Percentiles rank a stretch among this genome's conserved stretches.
Conservation (phyloP, 2,888 invertebrate species). For the Cataglyphis rosenhaueri region DNA sequence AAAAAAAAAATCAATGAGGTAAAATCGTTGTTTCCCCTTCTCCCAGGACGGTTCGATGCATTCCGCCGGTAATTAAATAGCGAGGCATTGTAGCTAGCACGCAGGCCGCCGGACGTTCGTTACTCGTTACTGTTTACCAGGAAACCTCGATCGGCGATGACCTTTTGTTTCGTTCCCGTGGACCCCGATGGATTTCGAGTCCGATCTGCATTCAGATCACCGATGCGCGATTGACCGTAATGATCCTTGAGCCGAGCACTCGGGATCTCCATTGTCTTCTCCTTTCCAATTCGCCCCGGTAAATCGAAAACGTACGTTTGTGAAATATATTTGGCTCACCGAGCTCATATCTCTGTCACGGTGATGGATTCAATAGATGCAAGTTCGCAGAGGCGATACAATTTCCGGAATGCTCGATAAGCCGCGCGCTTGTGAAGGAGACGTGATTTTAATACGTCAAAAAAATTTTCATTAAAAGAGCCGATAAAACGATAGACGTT, state of each 20-base stretch:
- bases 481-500: constrained; percentile 23
- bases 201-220: constrained; percentile 63
- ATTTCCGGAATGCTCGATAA: constrained; percentile 28
- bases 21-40: not conserved
- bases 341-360: not conserved
- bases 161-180: constrained; percentile 66
- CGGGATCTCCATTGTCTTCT: constrained; percentile 29
- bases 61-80: constrained; percentile 68
- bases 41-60: constrained; percentile 20
- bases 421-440: not conserved
- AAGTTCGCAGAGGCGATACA: constrained; percentile 13
- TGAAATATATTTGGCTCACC: constrained; percentile 13
- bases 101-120: constrained; percentile 56
- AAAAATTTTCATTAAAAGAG: constrained; percentile 32
- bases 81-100: constrained; percentile 52
- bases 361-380: constrained; percentile 7
- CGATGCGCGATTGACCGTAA: constrained; percentile 55
- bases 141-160: constrained; percentile 65
- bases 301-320: constrained; percentile 10
- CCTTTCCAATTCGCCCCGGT: constrained; percentile 30
- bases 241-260: constrained; percentile 52
- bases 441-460: constrained; percentile 20
- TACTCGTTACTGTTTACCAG: constrained; percentile 68
- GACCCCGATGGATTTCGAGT: constrained; percentile 16
- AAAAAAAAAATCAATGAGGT: not conserved